Conservation (phyloP, 2,113 vertebrate genomes). For the Sporophila hypoxantha region DNA sequence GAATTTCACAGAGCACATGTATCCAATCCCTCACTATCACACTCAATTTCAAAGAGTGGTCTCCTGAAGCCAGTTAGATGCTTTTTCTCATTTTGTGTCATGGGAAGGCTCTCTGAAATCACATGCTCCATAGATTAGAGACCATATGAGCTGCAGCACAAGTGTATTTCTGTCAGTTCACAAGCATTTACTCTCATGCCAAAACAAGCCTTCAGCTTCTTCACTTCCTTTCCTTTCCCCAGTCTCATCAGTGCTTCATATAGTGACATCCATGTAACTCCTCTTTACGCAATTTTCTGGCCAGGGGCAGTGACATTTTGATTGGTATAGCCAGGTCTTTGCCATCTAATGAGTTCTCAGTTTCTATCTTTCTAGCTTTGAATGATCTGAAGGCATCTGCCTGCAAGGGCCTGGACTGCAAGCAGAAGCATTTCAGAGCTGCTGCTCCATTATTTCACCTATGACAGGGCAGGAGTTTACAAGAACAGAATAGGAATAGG, state of each 20-base stretch:
- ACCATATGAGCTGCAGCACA: not conserved
- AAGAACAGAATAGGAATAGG: not conserved
- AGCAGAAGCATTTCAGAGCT: not conserved
- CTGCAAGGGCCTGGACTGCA: not conserved
- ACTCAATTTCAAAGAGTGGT: not conserved
- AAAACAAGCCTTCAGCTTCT: not conserved
- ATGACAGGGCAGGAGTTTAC: not conserved
- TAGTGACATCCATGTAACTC: not conserved
- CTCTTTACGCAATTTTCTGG: not conserved
- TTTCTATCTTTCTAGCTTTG: not conserved
- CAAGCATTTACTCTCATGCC: not conserved
- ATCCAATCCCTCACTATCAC: not conserved
- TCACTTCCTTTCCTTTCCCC: not conserved
- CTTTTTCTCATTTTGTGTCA: not conserved
- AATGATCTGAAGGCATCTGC: not conserved
- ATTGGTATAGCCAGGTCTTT: not conserved
- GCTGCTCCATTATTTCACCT: not conserved
- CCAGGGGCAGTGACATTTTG: not conserved
- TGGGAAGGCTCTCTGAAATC: not conserved
- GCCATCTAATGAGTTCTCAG: not conserved
- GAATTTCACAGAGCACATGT: not conserved
- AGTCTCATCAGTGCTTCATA: not conserved
- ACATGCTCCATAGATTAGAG: not conserved
- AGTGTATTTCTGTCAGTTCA: not conserved
- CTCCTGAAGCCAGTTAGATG: not conserved